Evolutionary conservation across 2,888 invertebrate genomes (phyloP).

Genomic region (Artemia sinica): DNA sequence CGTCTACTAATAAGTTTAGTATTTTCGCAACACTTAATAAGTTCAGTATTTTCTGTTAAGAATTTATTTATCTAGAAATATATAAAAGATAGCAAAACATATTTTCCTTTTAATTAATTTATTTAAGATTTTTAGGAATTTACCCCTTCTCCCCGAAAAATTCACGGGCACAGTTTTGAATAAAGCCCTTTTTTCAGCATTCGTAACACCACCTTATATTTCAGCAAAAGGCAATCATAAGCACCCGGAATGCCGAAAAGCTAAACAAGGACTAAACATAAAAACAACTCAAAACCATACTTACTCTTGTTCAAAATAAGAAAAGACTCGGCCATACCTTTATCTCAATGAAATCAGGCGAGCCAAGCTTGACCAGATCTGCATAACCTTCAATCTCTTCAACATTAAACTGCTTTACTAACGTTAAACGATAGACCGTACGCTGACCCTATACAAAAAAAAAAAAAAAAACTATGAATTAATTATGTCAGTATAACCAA

Average conservation of each 20-base stretch:
- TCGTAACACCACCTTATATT: no score
- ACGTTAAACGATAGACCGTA: constrained; percentile 41
- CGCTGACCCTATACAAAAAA: constrained; percentile 33
- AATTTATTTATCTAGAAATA: no score
- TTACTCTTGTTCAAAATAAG: constrained; percentile 16
- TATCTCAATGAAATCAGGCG: constrained; percentile 42
- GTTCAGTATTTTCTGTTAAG: no score
- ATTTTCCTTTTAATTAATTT: no score
- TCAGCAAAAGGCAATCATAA: neutral
- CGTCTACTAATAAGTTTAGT: no score
- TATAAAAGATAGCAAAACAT: no score
- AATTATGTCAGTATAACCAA: no score
- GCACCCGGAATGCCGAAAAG: neutral
- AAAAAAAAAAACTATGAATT: neutral
- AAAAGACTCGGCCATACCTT: constrained; percentile 32
- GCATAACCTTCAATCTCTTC: constrained; percentile 40
- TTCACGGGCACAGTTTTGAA: no score
- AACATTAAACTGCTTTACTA: constrained; percentile 41
- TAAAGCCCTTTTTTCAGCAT: no score
- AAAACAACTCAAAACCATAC: constrained; percentile 4
- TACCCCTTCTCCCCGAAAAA: no score
- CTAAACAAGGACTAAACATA: neutral
- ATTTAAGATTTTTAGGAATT: no score
- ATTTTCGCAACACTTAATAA: no score
- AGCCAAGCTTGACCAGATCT: constrained; percentile 36